Base-by-base conservation (phyloP, 2,888 invertebrate species). In the Dichetophora obliterata region DNA sequence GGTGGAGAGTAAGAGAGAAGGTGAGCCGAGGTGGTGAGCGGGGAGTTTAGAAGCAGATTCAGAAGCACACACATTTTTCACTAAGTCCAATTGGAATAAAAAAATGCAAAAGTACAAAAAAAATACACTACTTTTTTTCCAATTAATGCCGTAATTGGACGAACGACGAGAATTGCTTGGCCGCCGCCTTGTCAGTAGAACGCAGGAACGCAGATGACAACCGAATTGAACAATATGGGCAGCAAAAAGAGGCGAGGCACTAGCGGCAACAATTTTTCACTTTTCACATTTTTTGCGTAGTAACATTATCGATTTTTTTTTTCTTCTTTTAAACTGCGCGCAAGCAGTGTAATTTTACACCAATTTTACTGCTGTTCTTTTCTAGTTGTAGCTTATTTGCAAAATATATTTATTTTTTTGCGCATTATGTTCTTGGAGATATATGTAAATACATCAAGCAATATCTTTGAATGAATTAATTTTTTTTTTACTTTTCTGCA, bases 241-340 rank as follows among this genome's bases (percentile, higher is more conserved):
- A 65, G 65, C 11, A 65, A 43, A 65, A 78, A 75, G 54, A 75
- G 54, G 75, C 52, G 73, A 63, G 57, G 71, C 50, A 43, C 19
- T 27, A 65, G 63, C 65, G 66, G 37, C 75, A 37, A 73, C 52
- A 52, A 72, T 70, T 70, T 54, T 69, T 70, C 54, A 54, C 34
- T 73, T 59, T 73, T 73, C 72, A 76, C 75, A 81, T 83, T 84
- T 86, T 86, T 87, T 87, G 88, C 88, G 87, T 86, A 86, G 85
- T 86, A 87, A 86, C 85, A 86, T 86, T 86, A 87, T 87, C 86
- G 87, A 86, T 87, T 85, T 85, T 76, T 57, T 61, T 61, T 63
- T 43, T 61, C 61, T 72, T 75, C 57, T 37, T 75, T 66, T 57
- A 61, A 43, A 63, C 66, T 77, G 65, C 77, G 34, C 52, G 57